A percentile compares a stretch with the other conserved stretches of the same genome.
These are phyloP conservation scores for Heterodera filipjevi DNA, from an alignment of 2,888 invertebrate genomes.

Conservation along the genomic window DNA sequence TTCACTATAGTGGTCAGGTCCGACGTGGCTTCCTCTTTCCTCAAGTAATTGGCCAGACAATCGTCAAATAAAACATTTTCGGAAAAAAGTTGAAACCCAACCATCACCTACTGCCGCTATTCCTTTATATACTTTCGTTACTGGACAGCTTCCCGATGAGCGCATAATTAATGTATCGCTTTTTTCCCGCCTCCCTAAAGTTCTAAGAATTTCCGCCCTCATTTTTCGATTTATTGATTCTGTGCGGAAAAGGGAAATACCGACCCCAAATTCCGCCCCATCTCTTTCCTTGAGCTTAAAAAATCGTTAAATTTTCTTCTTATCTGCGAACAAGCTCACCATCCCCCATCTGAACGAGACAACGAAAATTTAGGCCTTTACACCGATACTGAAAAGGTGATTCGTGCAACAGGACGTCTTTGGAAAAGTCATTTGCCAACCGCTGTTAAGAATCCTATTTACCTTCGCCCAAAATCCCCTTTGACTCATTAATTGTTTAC, in stretches of 20 bases:
- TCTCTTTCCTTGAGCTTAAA: neutral
- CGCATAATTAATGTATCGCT: neutral
- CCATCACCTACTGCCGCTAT: neutral
- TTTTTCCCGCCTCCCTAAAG: constrained; percentile 6
- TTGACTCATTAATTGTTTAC: neutral
- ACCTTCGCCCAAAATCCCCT: neutral
- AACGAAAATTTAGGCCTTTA: neutral
- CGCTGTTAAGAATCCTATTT: neutral
- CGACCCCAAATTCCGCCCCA: neutral
- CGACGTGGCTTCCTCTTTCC: neutral
- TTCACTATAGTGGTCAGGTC: neutral
- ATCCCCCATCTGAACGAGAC: neutral
- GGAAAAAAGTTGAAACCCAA: neutral
- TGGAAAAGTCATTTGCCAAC: neutral
- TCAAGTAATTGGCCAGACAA: neutral
- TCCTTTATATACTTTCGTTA: neutral
- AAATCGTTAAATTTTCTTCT: neutral
- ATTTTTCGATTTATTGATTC: neutral
- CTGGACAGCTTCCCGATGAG: neutral
- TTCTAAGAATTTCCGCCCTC: neutral
- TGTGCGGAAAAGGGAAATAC: too few species aligned
- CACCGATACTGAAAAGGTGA: neutral
- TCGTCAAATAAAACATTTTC: neutral
- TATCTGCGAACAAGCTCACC: neutral
- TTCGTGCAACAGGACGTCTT: neutral